A percentile compares a stretch with the other conserved stretches of the same genome.
Evolutionary conservation across 2,888 invertebrate species (phyloP).

Genomic region (Halictus quadricinctus): DNA sequence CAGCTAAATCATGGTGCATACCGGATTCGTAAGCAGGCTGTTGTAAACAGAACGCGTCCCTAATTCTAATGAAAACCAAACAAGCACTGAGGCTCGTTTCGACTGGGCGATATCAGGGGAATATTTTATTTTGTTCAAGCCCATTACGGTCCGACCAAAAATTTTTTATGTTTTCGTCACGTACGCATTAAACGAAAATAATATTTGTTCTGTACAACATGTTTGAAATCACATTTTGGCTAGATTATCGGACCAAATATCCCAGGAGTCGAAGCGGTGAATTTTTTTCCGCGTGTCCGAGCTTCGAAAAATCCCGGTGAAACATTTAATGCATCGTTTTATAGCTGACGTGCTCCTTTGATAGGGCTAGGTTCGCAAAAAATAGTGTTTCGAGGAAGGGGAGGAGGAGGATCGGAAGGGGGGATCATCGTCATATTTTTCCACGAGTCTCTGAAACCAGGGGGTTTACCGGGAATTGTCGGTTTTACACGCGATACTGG

Average conservation of each 20-base stretch:
- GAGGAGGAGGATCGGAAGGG: not conserved
- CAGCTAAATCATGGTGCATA: too few relatives aligned
- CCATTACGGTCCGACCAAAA: too few relatives aligned
- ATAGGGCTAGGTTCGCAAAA: not conserved
- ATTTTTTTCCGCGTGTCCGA: not conserved
- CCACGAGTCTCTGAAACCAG: not conserved
- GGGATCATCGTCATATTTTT: not conserved
- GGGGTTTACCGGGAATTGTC: slow-evolving; percentile 3
- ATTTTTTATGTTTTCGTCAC: too few relatives aligned
- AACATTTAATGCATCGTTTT: slow-evolving; percentile 6
- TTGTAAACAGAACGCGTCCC: too few relatives aligned
- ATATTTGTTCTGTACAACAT: too few relatives aligned
- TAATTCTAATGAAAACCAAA: too few relatives aligned
- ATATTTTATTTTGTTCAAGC: too few relatives aligned
- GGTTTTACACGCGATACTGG: not conserved
- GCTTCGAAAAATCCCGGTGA: not conserved
- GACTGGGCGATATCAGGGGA: too few relatives aligned
- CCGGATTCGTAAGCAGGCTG: too few relatives aligned
- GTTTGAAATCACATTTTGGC: not conserved
- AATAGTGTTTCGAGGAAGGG: not conserved
- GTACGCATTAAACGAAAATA: too few relatives aligned
- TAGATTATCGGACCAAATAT: not conserved
- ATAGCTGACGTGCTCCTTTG: not conserved
- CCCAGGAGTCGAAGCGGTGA: too few relatives aligned
- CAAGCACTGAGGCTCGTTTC: too few relatives aligned